Evolutionary conservation across 1,140 invertebrate species (phyloP), one percentile per base, ranked within the genome.

Genomic region (Euura saliciscinereae): DNA sequence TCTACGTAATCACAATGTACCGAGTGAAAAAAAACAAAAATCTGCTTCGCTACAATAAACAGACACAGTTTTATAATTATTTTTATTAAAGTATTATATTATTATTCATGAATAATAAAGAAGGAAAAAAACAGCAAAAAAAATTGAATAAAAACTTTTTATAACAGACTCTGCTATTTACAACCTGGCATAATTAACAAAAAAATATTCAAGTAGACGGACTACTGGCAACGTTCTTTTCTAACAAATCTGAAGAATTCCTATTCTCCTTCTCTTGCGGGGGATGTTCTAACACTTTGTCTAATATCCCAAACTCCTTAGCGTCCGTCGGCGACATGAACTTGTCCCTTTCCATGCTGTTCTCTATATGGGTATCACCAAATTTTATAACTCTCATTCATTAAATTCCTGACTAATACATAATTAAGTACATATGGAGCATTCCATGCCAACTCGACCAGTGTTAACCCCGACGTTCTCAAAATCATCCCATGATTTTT

Each of bases 271-370:
- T 84, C 46, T 86, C 86, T 78, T 88, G 88, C 45, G 90, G 87
- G 6, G 92, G 92, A 81, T 93, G 91, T 66, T 91, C 91, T 68
- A 99, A 88, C 65, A 99, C 93, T 86, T 94, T 94, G 88, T 99
- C 98, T 80, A 99, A 98, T n/a, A 99, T 85, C 67, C 98, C 98
- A 90, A 99, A 97, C 65, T 93, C 90, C 83, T 96, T 94, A 2
- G 98, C 98, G 89, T 99, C 96, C 1, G 86, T 83, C 0, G 97
- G 95, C 73, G 89, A 93, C 96, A 99, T 97, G 82, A 98, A 99
- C 80, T 95, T 94, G 85, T 99, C 98, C 73, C 98, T 90, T 86
- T 99, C 97, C 94, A 99, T 97, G 70, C 87, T 93, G 45, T 80
- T 80, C 84, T 96, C 95, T 87, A 44, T 11, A 28, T 28, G 28